phyloP scores from a whole-genome alignment of 1,140 invertebrate genomes.

The Trachymyrmex cornetzi region DNA sequence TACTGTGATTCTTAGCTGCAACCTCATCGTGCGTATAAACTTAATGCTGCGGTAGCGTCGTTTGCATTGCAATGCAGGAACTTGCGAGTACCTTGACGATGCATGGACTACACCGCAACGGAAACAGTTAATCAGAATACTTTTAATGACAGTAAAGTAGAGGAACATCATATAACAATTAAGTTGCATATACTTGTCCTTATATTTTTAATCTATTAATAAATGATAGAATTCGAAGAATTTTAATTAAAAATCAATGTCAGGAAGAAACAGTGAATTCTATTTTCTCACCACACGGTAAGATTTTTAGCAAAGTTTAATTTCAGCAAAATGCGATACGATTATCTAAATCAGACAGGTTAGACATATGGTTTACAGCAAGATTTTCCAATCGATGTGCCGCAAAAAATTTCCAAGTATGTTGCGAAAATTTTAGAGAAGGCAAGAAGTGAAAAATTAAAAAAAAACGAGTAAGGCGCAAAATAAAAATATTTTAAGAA shows the following conservation, averaged over 20 bases:
- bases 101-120: too few relatives aligned
- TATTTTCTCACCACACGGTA: background rate
- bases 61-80: background rate
- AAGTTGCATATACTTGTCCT: too few relatives aligned
- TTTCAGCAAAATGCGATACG: too few relatives aligned
- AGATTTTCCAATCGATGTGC: too few relatives aligned
- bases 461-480: too few relatives aligned
- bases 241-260: background rate
- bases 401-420: too few relatives aligned
- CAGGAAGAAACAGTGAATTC: background rate
- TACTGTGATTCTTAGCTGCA: constrained; percentile 31
- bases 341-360: too few relatives aligned
- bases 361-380: too few relatives aligned
- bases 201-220: constrained; percentile 21
- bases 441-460: too few relatives aligned
- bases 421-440: too few relatives aligned
- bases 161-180: background rate
- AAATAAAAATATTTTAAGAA: too few relatives aligned
- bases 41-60: background rate
- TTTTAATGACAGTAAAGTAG: background rate
- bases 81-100: background rate
- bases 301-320: too few relatives aligned
- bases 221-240: background rate
- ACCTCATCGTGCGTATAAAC: background rate
- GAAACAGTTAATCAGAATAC: background rate